phyloP scores from a whole-genome alignment of 2,113 vertebrate species.

The Scatophagus argus region DNA sequence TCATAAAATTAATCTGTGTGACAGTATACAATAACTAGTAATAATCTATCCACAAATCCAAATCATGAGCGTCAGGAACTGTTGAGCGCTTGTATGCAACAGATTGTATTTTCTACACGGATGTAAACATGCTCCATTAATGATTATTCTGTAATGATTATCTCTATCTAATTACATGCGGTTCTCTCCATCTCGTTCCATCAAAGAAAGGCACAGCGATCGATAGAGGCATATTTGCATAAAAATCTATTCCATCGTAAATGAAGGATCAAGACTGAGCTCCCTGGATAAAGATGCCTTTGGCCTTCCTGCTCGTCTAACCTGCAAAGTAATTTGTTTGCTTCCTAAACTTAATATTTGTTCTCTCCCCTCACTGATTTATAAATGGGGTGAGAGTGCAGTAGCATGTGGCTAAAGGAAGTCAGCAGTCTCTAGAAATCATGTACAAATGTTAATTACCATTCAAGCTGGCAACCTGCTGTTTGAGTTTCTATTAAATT shows the following conservation, averaged over 20 bases:
- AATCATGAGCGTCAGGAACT: neutral
- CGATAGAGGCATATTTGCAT: constrained; percentile 84
- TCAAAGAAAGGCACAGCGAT: constrained; percentile 76
- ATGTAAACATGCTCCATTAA: constrained; percentile 68
- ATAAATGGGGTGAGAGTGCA: constrained; percentile 60
- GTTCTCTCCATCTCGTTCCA: constrained; percentile 71
- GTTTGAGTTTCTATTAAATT: constrained; percentile 58
- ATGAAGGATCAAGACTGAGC: constrained; percentile 73
- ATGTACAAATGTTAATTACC: constrained; percentile 65
- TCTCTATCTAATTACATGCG: constrained; percentile 80
- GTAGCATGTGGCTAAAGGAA: constrained; percentile 47
- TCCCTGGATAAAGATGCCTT: constrained; percentile 74
- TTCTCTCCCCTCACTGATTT: constrained; percentile 50
- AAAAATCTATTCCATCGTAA: constrained; percentile 84
- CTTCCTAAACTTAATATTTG: constrained; percentile 70
- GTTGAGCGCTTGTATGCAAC: constrained; percentile 14
- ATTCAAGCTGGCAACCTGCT: constrained; percentile 46
- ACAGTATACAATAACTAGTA: neutral
- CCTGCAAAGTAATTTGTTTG: constrained; percentile 76
- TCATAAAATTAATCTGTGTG: neutral
- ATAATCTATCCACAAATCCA: neutral
- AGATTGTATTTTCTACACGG: constrained; percentile 32
- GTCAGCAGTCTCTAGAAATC: constrained; percentile 36
- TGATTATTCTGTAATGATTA: constrained; percentile 82
- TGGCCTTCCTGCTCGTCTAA: constrained; percentile 67